These are phyloP conservation scores for Lepus americanus DNA, from an alignment of 2,113 vertebrate genomes.

Conservation along the genomic window DNA sequence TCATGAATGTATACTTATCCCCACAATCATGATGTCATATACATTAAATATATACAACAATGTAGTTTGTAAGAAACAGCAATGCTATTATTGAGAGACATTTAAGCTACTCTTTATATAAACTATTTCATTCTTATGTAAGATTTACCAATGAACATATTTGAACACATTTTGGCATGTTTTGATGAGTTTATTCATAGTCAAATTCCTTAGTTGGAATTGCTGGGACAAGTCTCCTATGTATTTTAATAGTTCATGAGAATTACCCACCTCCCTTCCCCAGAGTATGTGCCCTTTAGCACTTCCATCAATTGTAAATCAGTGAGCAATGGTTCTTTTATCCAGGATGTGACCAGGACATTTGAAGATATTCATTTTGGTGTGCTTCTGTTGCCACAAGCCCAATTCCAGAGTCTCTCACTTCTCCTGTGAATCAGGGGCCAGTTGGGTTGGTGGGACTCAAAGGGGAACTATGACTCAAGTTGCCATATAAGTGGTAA, in stretches of 20 bases:
- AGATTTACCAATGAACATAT: not conserved
- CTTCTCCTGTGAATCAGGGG: constrained; percentile 18
- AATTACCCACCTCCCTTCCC: not conserved
- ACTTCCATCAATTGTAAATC: not conserved
- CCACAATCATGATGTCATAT: not conserved
- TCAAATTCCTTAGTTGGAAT: constrained; percentile 33
- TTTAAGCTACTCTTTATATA: not conserved
- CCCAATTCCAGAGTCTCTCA: not conserved
- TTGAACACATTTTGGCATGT: constrained; percentile 6
- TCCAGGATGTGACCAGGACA: not conserved
- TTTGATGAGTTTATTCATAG: constrained; percentile 13
- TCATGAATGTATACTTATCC: not conserved
- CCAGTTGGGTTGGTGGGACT: not conserved
- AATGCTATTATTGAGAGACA: constrained; percentile 2
- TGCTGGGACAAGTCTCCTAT: not conserved
- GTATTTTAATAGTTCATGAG: not conserved
- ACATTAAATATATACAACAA: not conserved
- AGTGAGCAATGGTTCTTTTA: not conserved
- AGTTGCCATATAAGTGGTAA: not conserved
- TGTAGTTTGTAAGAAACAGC: not conserved
- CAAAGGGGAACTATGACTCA: constrained; percentile 25
- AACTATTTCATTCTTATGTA: not conserved
- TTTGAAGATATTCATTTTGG: constrained; percentile 29
- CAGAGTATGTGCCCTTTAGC: not conserved
- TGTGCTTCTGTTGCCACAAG: constrained; percentile 37